Base-by-base conservation (phyloP, 2,888 invertebrate genomes). In the Lasioglossum zephyrum region DNA sequence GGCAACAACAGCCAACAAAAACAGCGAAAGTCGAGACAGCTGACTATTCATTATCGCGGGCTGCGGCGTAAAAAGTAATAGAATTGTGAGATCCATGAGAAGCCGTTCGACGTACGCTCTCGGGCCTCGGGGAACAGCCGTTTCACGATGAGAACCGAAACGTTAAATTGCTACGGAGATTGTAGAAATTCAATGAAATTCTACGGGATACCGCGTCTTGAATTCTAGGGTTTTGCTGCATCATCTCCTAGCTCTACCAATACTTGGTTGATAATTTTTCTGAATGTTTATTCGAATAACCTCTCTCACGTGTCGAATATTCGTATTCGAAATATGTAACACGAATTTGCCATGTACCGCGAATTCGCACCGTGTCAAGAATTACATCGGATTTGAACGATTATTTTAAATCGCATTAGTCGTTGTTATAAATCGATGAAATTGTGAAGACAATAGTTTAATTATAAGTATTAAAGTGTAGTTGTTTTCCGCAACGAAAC, bases 21-120 rank as follows among this genome's bases (percentile, higher is more conserved):
- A 87, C 80, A 87, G 87, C 80, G 87, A 87, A 87, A 87, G 86
- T 87, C 73, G 77, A 57, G 63, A 70, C 70, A 80, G 66, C 70
- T 60, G 22, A 74, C 73, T 77, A 74, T 86, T 87, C 86, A 86
- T 87, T 87, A 78, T n/a, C 44, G 49, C 70, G 11, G 22, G 31
- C 31, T 39, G 53, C 44, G 39, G 41, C 53, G 53, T 78, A 70
- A 86, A 73, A 77, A 85, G 60, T 82, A 87, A 74, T 74, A 47
- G 73, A 60, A 74, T 57, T 72, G 73, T 80, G 70, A 75, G 84
- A 84, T 83, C 57, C 83, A 53, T 41, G 60, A 74, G 84, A 57
- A 84, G 73, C 66, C 11, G 44, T 84, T 77, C 73, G 47, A 69
- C 69, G 73, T 69, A 74, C 73, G 31, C 26, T n/a, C 76, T 49